Conservation (phyloP, 2,797 vertebrate species). For the Myoxocephalus aenaeus region DNA sequence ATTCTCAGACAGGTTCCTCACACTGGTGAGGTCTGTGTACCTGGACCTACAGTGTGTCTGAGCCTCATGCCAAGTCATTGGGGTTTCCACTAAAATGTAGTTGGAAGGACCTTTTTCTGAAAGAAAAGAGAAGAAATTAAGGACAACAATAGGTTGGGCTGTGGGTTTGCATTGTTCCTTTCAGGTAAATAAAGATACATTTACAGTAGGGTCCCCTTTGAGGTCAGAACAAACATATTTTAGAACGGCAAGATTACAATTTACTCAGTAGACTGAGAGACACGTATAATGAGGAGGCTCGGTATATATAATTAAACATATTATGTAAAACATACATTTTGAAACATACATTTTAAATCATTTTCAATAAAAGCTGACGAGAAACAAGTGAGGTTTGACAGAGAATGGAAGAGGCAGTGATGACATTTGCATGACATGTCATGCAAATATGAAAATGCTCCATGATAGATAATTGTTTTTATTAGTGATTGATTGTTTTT, state of each 20-base stretch:
- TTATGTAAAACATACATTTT: too few relatives aligned
- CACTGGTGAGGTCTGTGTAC: conserved; percentile 55
- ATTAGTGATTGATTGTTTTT: neutral
- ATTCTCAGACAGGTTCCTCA: conserved; percentile 29
- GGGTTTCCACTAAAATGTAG: fast-evolving
- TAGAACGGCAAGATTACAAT: too few relatives aligned
- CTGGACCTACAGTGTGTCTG: conserved; percentile 34
- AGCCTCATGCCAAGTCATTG: neutral
- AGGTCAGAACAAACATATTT: neutral
- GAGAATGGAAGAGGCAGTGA: too few relatives aligned
- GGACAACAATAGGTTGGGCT: neutral
- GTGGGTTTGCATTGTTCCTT: neutral
- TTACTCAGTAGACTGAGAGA: too few relatives aligned
- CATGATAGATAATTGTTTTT: neutral
- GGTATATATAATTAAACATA: too few relatives aligned
- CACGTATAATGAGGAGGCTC: too few relatives aligned
- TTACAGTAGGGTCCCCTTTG: too few relatives aligned
- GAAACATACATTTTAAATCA: too few relatives aligned
- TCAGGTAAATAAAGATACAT: neutral
- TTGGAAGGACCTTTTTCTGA: neutral
- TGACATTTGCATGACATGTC: too few relatives aligned
- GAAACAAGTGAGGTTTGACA: too few relatives aligned
- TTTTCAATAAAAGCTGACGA: too few relatives aligned
- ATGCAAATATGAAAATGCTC: neutral
- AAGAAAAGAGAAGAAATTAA: neutral